Evolutionary conservation across 2,797 vertebrate genomes (phyloP).

Genomic region (Peromyscus eremicus): DNA sequence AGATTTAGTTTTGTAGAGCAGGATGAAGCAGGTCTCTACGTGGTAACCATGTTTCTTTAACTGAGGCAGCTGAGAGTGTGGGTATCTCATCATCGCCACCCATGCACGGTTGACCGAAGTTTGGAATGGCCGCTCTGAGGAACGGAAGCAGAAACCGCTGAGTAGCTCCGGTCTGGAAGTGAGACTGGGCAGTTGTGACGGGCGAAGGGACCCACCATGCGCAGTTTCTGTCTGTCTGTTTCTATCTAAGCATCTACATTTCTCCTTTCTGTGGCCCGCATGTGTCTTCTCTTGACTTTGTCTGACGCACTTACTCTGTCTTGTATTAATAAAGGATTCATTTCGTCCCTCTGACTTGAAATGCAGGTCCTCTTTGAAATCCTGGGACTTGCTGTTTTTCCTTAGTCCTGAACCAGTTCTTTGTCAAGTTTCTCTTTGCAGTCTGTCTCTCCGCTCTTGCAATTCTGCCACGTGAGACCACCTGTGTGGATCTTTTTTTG

Average conservation of each 20-base stretch:
- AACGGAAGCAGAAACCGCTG: neutral
- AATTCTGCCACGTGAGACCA: neutral
- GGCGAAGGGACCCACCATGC: neutral
- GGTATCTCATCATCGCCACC: neutral
- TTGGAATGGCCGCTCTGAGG: neutral
- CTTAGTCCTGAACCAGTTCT: neutral
- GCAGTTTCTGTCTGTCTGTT: neutral
- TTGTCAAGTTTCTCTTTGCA: neutral
- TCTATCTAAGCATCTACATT: neutral
- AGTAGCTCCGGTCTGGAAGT: neutral
- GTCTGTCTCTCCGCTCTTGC: neutral
- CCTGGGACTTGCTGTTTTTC: neutral
- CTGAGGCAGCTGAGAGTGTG: neutral
- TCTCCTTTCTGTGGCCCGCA: neutral
- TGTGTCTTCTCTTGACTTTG: conserved; percentile 23
- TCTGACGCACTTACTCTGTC: neutral
- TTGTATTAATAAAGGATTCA: neutral
- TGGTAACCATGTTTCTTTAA: neutral
- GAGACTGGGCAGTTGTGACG: neutral
- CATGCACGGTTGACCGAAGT: neutral
- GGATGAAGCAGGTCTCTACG: neutral
- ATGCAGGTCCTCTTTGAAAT: neutral
- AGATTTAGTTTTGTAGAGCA: neutral
- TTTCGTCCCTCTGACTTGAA: conserved; percentile 15
- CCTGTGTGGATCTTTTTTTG: neutral